Evolutionary conservation across 2,888 invertebrate genomes (phyloP), one percentile per base, ranked within the genome.

Genomic region (Pelosia muscerda): DNA sequence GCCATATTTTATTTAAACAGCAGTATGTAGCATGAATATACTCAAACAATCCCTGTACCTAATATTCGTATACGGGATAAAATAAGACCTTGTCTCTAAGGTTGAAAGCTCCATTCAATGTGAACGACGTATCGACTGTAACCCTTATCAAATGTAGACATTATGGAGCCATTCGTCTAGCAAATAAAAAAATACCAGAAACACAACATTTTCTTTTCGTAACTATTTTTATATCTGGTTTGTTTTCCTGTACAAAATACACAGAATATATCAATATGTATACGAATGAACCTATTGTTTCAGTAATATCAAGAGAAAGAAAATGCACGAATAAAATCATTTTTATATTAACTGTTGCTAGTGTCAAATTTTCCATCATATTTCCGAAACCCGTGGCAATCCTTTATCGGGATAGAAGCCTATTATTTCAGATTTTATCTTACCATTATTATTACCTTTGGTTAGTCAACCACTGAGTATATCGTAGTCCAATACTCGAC

Each of bases 101-200:
- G 81, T 74, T 76, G 70, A 83, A 86, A 82, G 82, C 78, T 77
- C 79, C 76, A 69, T 77, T 66, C 60, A 61, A 80, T 80, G 74
- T 66, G 66, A 65, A 75, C 75, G 84, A 85, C 84, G 84, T 82
- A 86, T 86, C 83, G 82, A 82, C 83, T 81, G 80, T 76, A 78
- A 92, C 92, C 92, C 92, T 89, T 82, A 88, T 92, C 92, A 92
- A 91, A 85, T 81, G 78, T 79, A 84, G 85, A 87, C 87, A 86
- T 87, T 87, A 88, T 86, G 83, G 84, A 82, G 82, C 84, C 82
- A 88, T 88, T 86, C 82, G 82, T 84, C 83, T 82, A 75, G 76
- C 78, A 83, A 84, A 86, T 84, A 84, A 83, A 84, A 62, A 82
- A 77, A 78, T 74, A 77, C 75, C 70, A 63, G 63, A 69, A 66